These are phyloP conservation scores for Harpegnathos saltator DNA, from an alignment of 1,140 invertebrate genomes.

Conservation along the genomic window DNA sequence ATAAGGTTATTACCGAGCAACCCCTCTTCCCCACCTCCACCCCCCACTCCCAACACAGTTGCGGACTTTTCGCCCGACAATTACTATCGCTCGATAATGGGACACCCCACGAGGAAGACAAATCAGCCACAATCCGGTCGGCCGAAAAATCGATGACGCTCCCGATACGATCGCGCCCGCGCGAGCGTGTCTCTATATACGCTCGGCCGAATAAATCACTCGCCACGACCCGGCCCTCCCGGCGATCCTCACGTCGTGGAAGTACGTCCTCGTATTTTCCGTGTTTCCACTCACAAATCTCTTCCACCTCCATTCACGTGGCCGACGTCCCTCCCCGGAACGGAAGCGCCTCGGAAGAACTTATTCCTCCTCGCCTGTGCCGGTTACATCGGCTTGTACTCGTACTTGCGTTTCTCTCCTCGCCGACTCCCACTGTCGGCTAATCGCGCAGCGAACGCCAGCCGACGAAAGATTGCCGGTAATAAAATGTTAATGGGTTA, in stretches of 20 bases:
- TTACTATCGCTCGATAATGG: constrained; percentile 52
- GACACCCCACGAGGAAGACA: constrained; percentile 40
- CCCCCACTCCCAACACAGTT: too few species aligned
- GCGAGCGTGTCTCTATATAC: constrained; percentile 53
- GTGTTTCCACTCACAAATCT: constrained; percentile 70
- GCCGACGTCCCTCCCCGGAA: constrained; percentile 51
- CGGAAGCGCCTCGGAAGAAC: constrained; percentile 66
- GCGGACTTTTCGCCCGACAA: constrained; percentile 44
- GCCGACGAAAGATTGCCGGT: constrained; percentile 67
- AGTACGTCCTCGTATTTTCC: constrained; percentile 60
- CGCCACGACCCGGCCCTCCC: constrained; percentile 36
- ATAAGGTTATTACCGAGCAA: constrained; percentile 1
- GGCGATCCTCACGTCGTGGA: constrained; percentile 53
- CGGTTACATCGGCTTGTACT: constrained; percentile 47
- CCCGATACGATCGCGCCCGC: constrained; percentile 57
- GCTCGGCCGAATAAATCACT: constrained; percentile 53
- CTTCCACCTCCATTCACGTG: constrained; percentile 61
- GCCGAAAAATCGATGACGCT: constrained; percentile 59
- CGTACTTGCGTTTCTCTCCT: constrained; percentile 41
- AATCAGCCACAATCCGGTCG: constrained; percentile 57
- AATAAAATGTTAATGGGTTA: constrained; percentile 79
- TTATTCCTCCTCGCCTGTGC: constrained; percentile 56
- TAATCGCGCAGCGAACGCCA: constrained; percentile 45
- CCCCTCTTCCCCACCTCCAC: background rate
- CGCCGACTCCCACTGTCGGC: constrained; percentile 17